Evolutionary conservation across 2,888 invertebrate genomes (phyloP).

Genomic region (Hecatera dysodea): DNA sequence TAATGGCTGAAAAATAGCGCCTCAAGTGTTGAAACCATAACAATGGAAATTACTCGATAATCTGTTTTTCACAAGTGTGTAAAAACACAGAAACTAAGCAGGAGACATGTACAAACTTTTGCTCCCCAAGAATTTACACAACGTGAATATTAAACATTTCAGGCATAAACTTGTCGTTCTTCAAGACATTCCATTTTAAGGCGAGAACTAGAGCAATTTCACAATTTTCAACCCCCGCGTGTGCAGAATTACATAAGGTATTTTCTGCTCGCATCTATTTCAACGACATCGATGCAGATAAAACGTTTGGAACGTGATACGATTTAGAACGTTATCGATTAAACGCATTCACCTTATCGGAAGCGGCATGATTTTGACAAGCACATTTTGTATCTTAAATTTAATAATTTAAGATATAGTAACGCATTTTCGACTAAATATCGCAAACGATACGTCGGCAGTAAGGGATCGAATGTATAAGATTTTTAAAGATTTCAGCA

Average conservation of each 20-base stretch:
- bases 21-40: no score
- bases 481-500: no score
- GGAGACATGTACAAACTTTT: constrained; percentile 21
- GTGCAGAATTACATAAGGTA: constrained; percentile 41
- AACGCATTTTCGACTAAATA: no score
- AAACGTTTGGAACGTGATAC: constrained; percentile 49
- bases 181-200: constrained; percentile 33
- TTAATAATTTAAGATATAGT: no score
- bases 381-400: no score
- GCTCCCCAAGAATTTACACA: constrained; percentile 29
- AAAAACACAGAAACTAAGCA: constrained; percentile 17
- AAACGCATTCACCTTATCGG: constrained; percentile 17
- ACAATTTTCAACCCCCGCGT: constrained; percentile 38
- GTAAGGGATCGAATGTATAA: no score
- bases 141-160: constrained; percentile 43
- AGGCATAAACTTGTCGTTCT: constrained; percentile 32
- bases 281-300: constrained; percentile 36
- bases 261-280: constrained; percentile 31
- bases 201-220: constrained; percentile 35
- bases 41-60: constrained; percentile 4
- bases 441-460: no score
- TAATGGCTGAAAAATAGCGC: no score
- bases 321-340: constrained; percentile 35
- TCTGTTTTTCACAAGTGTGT: not conserved
- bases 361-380: no score